Percentiles rank a stretch among this genome's conserved stretches.
Evolutionary conservation across 2,888 invertebrate genomes (phyloP).

Genomic region (Tenthredo scrophulariae): DNA sequence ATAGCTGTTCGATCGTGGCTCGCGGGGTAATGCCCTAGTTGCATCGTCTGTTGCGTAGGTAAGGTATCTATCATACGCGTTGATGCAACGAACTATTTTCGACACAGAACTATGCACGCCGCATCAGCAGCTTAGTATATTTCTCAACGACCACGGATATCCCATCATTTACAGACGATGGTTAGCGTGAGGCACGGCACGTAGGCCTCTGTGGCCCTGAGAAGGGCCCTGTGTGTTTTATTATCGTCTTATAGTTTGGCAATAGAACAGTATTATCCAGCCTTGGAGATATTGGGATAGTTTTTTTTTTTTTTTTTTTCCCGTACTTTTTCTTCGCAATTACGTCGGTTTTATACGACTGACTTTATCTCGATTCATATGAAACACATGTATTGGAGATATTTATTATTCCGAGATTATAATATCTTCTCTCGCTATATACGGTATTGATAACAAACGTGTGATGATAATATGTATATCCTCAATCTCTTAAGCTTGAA

Average conservation of each 20-base stretch:
- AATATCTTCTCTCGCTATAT: neutral
- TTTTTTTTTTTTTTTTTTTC: neutral
- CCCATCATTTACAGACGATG: neutral
- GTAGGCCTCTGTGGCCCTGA: slow-evolving; percentile 17
- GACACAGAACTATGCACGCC: neutral
- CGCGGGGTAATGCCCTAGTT: slow-evolving; percentile 2
- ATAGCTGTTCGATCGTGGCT: neutral
- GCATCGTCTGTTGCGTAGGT: neutral
- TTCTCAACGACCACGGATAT: neutral
- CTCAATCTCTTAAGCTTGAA: neutral
- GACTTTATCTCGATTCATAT: neutral
- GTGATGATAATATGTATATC: neutral
- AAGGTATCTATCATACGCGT: neutral
- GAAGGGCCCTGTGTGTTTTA: neutral
- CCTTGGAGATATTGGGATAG: neutral
- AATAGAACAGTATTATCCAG: neutral
- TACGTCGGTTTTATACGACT: neutral
- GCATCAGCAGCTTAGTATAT: neutral
- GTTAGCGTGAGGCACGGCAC: slow-evolving; percentile 2
- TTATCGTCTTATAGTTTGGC: neutral
- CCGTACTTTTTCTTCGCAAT: neutral
- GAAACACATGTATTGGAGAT: neutral
- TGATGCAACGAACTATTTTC: neutral
- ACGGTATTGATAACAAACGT: neutral
- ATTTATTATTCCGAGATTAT: neutral